phyloP scores from a whole-genome alignment of 2,797 vertebrate genomes.

The Premnoplex brunnescens region DNA sequence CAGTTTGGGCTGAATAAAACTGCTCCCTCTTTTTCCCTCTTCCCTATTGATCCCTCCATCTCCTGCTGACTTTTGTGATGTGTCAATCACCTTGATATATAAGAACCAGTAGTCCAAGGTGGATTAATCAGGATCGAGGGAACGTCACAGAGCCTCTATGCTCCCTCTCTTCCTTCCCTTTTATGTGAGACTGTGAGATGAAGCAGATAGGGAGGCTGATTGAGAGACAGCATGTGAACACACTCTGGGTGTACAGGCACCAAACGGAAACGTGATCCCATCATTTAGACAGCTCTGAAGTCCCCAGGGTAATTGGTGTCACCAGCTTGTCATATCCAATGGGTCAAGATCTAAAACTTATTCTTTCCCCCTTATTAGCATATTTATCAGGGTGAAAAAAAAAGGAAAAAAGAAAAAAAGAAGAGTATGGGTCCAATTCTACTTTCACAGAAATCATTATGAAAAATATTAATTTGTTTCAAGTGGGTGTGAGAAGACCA shows the following conservation, averaged over 20 bases:
- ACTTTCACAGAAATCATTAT: background rate
- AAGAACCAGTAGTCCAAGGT: background rate
- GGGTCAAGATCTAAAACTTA: slow-evolving; percentile 32
- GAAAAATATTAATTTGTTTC: background rate
- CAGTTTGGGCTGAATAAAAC: background rate
- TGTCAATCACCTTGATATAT: slow-evolving; percentile 62
- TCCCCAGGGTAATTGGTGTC: slow-evolving; percentile 52
- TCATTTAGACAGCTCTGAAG: slow-evolving; percentile 55
- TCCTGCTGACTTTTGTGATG: background rate
- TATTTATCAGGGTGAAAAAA: background rate
- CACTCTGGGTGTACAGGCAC: background rate
- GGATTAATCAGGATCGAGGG: background rate
- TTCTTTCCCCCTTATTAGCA: background rate
- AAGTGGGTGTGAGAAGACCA: background rate
- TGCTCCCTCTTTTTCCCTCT: background rate
- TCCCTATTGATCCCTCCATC: background rate
- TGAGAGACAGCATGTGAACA: slow-evolving; percentile 46
- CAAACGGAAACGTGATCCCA: slow-evolving; percentile 35
- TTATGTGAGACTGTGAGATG: slow-evolving; percentile 33
- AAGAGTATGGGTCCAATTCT: background rate
- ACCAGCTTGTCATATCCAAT: slow-evolving; percentile 38
- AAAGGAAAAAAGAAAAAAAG: background rate
- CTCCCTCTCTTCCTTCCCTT: background rate
- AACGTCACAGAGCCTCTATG: rapidly evolving
- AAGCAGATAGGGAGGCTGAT: slow-evolving; percentile 46